Evolutionary conservation across 2,113 vertebrate genomes (phyloP).

Genomic region (Gallinago jamesoni): DNA sequence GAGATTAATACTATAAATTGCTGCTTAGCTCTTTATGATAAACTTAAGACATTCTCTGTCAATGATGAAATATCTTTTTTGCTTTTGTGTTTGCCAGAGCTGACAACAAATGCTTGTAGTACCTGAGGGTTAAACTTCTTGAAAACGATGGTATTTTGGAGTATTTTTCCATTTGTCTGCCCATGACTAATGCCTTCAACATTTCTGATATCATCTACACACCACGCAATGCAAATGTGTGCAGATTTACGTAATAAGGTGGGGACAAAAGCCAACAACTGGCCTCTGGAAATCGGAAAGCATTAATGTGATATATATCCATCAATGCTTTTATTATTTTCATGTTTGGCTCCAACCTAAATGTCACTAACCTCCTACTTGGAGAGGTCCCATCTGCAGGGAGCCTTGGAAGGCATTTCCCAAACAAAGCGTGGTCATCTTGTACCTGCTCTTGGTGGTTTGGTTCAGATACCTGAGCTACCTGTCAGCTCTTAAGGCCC

Average conservation of each 20-base stretch:
- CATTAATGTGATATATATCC: background rate
- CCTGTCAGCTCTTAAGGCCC: background rate
- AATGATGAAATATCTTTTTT: background rate
- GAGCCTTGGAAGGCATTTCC: background rate
- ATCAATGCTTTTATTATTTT: background rate
- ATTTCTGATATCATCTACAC: background rate
- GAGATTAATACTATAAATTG: background rate
- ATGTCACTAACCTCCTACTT: background rate
- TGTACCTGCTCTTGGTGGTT: background rate
- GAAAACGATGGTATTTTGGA: background rate
- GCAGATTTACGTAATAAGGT: background rate
- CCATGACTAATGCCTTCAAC: background rate
- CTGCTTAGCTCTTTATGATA: background rate
- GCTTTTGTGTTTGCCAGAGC: background rate
- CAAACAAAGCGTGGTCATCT: background rate
- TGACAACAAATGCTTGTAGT: background rate
- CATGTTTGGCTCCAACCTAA: background rate
- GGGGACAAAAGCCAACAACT: background rate
- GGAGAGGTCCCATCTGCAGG: background rate
- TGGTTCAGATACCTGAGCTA: background rate
- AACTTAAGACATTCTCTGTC: background rate
- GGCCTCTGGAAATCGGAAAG: background rate
- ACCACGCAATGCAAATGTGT: rapidly evolving
- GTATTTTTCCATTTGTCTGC: background rate
- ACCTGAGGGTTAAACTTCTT: background rate